phyloP scores from a whole-genome alignment of 2,797 vertebrate species.

The Tadarida brasiliensis region DNA sequence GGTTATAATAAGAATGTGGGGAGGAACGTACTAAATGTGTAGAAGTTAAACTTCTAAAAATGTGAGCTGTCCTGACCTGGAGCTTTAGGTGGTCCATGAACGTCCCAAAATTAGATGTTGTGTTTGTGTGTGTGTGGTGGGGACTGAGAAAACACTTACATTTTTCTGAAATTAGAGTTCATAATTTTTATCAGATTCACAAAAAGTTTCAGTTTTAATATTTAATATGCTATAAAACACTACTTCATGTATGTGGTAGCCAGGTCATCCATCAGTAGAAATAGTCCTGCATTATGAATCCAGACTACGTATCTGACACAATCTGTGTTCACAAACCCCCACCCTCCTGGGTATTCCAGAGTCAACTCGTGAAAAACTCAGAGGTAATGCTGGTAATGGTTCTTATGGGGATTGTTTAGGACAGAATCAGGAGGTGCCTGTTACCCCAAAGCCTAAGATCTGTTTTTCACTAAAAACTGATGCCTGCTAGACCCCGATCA shows the following conservation, averaged over 20 bases:
- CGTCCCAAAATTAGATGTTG: neutral
- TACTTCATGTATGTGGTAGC: neutral
- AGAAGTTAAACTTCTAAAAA: conserved; percentile 22
- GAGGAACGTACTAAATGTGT: neutral
- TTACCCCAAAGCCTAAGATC: neutral
- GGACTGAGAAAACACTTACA: neutral
- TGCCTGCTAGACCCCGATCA: neutral
- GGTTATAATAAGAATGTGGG: neutral
- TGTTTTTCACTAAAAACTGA: neutral
- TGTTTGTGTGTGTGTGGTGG: neutral
- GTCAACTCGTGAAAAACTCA: neutral
- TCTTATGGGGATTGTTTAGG: neutral
- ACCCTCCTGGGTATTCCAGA: neutral
- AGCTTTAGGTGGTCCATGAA: neutral
- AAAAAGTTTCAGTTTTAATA: neutral
- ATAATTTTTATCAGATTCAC: conserved; percentile 4
- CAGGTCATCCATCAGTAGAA: neutral
- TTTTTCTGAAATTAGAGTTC: neutral
- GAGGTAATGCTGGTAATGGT: neutral
- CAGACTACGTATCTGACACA: neutral
- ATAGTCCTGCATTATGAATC: neutral
- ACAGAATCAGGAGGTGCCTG: neutral
- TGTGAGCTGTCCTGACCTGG: neutral
- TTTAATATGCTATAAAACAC: neutral
- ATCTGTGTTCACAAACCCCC: neutral